These are phyloP conservation scores for Tragelaphus strepsiceros DNA, from an alignment of 2,113 vertebrate species.

Conservation along the genomic window DNA sequence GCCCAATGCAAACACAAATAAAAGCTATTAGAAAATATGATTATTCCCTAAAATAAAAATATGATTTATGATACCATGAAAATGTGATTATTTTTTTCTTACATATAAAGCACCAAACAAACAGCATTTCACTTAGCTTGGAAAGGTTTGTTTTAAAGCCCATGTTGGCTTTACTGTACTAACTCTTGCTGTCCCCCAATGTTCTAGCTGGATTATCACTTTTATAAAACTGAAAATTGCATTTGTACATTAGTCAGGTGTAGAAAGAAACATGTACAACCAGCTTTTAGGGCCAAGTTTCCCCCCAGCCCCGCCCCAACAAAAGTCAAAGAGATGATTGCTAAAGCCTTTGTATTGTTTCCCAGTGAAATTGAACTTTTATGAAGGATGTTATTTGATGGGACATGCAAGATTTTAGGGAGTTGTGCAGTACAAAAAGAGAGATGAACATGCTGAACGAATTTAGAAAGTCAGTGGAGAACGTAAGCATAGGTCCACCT, in stretches of 20 bases:
- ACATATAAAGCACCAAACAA: not conserved
- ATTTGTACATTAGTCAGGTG: not conserved
- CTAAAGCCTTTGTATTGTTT: not conserved
- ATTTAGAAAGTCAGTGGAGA: not conserved
- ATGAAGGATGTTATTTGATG: not conserved
- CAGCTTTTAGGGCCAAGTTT: not conserved
- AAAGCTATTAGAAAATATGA: slow-evolving; percentile 50
- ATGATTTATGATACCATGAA: not conserved
- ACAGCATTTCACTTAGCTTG: not conserved
- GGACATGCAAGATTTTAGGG: not conserved
- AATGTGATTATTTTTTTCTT: not conserved
- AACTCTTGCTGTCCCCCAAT: not conserved
- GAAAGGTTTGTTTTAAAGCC: slow-evolving; percentile 16
- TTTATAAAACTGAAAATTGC: not conserved
- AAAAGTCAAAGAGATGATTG: not conserved
- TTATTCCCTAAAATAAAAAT: not conserved
- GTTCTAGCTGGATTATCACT: slow-evolving; percentile 37
- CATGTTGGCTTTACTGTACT: not conserved
- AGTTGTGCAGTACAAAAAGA: not conserved
- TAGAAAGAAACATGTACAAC: not conserved
- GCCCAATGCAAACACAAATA: not conserved
- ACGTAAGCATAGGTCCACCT: not conserved
- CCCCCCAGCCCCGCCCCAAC: too few relatives aligned
- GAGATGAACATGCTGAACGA: not conserved
- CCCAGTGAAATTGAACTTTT: not conserved